phyloP scores from a whole-genome alignment of 2,113 vertebrate species.

The Alces alces region DNA sequence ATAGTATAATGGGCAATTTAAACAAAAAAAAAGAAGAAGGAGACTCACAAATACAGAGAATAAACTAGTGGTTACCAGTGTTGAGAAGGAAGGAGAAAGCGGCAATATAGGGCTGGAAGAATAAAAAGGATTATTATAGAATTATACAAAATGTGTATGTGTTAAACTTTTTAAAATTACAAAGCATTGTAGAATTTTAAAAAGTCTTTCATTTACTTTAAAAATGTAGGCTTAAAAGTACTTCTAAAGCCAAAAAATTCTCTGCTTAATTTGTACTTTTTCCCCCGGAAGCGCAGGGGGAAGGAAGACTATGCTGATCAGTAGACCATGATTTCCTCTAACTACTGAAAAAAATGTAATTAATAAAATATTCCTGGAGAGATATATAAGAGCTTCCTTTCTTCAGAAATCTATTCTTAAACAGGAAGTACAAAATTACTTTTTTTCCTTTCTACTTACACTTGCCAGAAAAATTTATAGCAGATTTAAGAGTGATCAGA shows the following conservation, averaged over 20 bases:
- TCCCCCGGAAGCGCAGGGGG: slow-evolving; percentile 54
- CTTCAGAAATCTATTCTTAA: slow-evolving; percentile 77
- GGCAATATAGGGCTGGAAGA: not conserved
- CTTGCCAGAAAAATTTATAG: slow-evolving; percentile 77
- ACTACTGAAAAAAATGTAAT: slow-evolving; percentile 63
- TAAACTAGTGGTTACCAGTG: not conserved
- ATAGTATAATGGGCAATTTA: not conserved
- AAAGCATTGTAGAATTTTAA: not conserved
- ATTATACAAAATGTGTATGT: not conserved
- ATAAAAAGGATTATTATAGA: not conserved
- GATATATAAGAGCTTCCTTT: slow-evolving; percentile 76
- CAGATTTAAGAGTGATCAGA: slow-evolving; percentile 72
- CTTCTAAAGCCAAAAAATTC: not conserved
- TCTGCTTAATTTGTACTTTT: slow-evolving; percentile 46
- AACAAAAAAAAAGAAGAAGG: not conserved
- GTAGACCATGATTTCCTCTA: slow-evolving; percentile 77
- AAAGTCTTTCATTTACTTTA: not conserved
- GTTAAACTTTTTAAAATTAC: not conserved
- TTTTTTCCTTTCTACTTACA: slow-evolving; percentile 75
- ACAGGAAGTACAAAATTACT: slow-evolving; percentile 74
- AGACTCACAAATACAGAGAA: not conserved
- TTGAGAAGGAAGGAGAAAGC: not conserved
- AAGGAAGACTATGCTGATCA: slow-evolving; percentile 64
- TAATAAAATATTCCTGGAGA: slow-evolving; percentile 74
- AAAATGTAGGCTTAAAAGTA: not conserved